Conservation (phyloP, 2,888 invertebrate species). For the Arenicola marina region DNA sequence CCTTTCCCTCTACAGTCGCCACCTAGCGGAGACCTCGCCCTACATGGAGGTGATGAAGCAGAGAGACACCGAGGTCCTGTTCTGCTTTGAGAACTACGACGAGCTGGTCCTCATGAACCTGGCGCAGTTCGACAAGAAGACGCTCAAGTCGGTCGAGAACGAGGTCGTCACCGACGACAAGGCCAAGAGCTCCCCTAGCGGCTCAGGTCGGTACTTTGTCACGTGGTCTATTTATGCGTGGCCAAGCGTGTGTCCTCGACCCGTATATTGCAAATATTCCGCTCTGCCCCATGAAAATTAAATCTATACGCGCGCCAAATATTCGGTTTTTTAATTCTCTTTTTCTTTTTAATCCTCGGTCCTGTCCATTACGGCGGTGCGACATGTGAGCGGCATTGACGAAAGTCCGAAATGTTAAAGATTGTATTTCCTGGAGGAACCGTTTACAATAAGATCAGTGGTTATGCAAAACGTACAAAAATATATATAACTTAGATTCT, state of each 20-base stretch:
- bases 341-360: too few species aligned
- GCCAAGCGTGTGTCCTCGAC: background rate
- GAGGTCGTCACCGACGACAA: slow-evolving; percentile 73
- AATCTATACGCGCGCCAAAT: too few species aligned
- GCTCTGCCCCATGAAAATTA: too few species aligned
- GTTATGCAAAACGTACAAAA: too few species aligned
- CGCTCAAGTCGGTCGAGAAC: slow-evolving; percentile 87
- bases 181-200: background rate
- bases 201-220: background rate
- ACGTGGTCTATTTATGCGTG: background rate
- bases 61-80: slow-evolving; percentile 86
- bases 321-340: too few species aligned
- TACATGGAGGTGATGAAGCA: slow-evolving; percentile 91
- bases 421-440: too few species aligned
- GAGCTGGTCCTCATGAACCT: slow-evolving; percentile 91
- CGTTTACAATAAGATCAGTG: too few species aligned
- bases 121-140: slow-evolving; percentile 77
- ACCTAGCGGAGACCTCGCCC: slow-evolving; percentile 89
- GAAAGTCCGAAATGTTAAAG: too few species aligned
- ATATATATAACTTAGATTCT: too few species aligned
- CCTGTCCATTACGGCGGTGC: too few species aligned
- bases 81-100: slow-evolving; percentile 96
- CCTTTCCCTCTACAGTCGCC: slow-evolving; percentile 70
- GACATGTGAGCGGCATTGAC: too few species aligned
- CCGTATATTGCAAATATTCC: too few species aligned